phyloP scores from a whole-genome alignment of 2,113 vertebrate genomes.

The Petroica traversi region DNA sequence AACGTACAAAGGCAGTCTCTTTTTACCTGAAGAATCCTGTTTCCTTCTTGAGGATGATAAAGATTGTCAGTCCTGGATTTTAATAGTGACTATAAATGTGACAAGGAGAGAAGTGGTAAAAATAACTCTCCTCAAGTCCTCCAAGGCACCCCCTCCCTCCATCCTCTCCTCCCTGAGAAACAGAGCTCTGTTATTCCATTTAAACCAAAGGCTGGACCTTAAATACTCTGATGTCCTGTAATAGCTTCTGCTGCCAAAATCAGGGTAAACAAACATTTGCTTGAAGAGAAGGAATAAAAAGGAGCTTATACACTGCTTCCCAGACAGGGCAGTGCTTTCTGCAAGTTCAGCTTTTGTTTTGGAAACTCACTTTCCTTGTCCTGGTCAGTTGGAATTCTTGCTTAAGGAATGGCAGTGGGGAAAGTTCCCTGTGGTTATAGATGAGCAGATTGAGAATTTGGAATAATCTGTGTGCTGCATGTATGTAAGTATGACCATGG shows the following conservation, averaged over 20 bases:
- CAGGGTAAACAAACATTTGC: neutral
- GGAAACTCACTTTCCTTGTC: neutral
- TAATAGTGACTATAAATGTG: neutral
- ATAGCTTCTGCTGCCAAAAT: constrained; percentile 19
- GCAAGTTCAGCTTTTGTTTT: neutral
- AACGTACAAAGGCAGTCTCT: neutral
- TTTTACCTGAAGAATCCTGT: neutral
- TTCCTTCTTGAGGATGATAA: neutral
- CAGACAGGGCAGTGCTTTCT: neutral
- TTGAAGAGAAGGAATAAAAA: constrained; percentile 9
- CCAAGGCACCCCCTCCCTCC: neutral
- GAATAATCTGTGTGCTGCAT: neutral
- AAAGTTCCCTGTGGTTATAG: neutral
- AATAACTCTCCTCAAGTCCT: neutral
- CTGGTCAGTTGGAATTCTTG: neutral
- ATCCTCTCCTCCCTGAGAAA: neutral
- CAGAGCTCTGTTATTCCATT: neutral
- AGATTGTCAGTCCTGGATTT: neutral
- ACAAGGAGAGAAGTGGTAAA: neutral
- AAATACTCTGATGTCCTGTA: neutral
- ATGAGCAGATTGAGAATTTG: neutral
- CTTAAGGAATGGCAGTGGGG: neutral
- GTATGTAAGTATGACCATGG: neutral
- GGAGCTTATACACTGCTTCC: neutral
- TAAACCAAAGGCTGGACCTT: neutral